Evolutionary conservation across 2,113 vertebrate species (phyloP).

Genomic region (Australoheros scitulus): DNA sequence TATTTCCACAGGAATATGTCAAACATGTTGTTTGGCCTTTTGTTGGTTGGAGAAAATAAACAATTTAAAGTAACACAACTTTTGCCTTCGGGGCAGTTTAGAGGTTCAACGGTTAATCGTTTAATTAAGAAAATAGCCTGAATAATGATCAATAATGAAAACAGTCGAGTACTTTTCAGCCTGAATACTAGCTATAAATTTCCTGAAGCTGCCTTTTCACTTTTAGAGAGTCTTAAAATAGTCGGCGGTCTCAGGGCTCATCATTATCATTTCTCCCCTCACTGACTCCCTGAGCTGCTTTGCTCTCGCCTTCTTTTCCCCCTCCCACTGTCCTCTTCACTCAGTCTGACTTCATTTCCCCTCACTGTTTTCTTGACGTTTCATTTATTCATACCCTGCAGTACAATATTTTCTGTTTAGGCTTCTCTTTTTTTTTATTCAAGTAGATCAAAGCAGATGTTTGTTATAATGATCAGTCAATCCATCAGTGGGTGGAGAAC

Average conservation of each 20-base stretch:
- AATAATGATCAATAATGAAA: background rate
- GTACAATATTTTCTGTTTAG: constrained; percentile 13
- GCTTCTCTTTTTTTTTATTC: constrained; percentile 39
- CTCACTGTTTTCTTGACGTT: background rate
- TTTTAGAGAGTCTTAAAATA: constrained; percentile 66
- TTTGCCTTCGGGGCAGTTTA: background rate
- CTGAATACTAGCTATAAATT: background rate
- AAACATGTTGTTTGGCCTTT: background rate
- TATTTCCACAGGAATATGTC: background rate
- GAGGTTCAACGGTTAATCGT: background rate
- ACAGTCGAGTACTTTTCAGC: background rate
- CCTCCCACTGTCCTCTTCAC: background rate
- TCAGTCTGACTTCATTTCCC: background rate
- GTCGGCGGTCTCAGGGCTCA: constrained; percentile 59
- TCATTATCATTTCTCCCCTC: constrained; percentile 59
- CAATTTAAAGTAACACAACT: background rate
- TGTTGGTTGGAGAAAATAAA: background rate
- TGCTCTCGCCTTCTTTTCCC: background rate
- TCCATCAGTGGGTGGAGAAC: constrained; percentile 13
- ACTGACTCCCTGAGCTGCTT: constrained; percentile 28
- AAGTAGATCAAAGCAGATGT: constrained; percentile 53
- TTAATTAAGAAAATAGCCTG: background rate
- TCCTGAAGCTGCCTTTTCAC: constrained; percentile 33
- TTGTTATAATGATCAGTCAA: constrained; percentile 42
- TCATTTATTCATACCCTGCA: constrained; percentile 35